These are phyloP conservation scores for Uloborus plumipes DNA, from an alignment of 2,888 invertebrate species.

Conservation along the genomic window DNA sequence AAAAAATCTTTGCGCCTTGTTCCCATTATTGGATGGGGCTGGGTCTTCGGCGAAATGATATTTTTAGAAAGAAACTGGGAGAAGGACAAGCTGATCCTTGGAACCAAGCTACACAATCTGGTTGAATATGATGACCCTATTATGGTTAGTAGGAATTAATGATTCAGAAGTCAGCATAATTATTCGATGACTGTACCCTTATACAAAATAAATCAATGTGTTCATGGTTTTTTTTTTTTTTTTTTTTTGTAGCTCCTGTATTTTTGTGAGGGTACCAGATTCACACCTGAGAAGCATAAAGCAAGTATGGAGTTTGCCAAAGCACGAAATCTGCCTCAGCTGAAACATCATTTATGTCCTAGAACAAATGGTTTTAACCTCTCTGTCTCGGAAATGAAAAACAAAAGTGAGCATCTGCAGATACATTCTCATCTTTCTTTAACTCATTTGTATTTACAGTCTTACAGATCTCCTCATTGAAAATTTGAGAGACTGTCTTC, in stretches of 20 bases:
- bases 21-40: conserved; percentile 94
- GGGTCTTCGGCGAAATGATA: conserved; percentile 95
- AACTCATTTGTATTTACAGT: not conserved
- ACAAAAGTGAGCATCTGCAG: conserved; percentile 69
- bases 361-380: conserved; percentile 94
- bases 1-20: conserved; percentile 92
- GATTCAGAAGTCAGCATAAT: not conserved
- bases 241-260: conserved; percentile 79
- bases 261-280: conserved; percentile 94
- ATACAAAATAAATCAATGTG: not conserved
- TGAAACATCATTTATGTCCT: conserved; percentile 93
- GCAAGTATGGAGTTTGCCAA: conserved; percentile 88
- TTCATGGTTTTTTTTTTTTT: not conserved
- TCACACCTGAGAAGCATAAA: conserved; percentile 87
- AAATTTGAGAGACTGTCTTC: no score
- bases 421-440: conserved; percentile 2
- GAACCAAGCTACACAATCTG: conserved; percentile 83
- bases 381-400: conserved; percentile 85
- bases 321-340: conserved; percentile 84
- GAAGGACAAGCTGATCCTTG: conserved; percentile 88
- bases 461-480: not conserved
- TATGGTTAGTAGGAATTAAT: conserved; percentile 75
- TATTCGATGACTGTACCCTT: not conserved
- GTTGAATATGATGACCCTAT: conserved; percentile 87
- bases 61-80: conserved; percentile 93